phyloP scores from a whole-genome alignment of 2,888 invertebrate species.

The Hyposoter didymator region DNA sequence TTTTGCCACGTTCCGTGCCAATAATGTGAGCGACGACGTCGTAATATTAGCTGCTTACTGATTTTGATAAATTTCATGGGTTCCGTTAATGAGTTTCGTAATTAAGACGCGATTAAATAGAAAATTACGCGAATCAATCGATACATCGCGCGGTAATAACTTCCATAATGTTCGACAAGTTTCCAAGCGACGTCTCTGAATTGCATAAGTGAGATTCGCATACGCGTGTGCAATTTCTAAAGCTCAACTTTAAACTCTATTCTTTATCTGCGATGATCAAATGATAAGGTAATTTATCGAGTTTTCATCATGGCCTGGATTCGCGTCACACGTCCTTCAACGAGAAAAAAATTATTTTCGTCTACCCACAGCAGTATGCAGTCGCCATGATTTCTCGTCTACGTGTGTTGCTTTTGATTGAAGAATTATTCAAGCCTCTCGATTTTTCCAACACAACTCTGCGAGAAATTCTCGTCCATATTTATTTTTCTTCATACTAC shows the following conservation, averaged over 20 bases:
- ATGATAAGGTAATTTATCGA: conserved; percentile 59
- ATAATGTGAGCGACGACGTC: neutral
- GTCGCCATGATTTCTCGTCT: neutral
- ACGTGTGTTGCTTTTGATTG: neutral
- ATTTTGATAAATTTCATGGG: neutral
- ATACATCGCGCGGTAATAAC: neutral
- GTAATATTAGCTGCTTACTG: neutral
- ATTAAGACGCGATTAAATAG: neutral
- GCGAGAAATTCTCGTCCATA: neutral
- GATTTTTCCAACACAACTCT: neutral
- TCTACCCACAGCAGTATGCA: conserved; percentile 41
- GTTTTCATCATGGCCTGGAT: conserved; percentile 57
- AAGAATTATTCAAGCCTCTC: neutral
- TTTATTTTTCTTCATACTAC: neutral
- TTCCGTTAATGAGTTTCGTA: neutral
- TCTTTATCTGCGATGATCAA: conserved; percentile 53
- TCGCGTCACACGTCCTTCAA: conserved; percentile 58
- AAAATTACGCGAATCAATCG: neutral
- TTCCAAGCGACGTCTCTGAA: conserved; percentile 28
- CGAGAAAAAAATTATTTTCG: conserved; percentile 47
- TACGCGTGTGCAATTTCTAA: conserved; percentile 19
- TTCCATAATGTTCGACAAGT: conserved; percentile 8
- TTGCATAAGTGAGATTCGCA: conserved; percentile 41
- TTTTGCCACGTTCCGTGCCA: neutral
- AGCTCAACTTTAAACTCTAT: neutral